These are phyloP conservation scores for Mythimna loreyi DNA, from an alignment of 2,888 invertebrate species.

Conservation along the genomic window DNA sequence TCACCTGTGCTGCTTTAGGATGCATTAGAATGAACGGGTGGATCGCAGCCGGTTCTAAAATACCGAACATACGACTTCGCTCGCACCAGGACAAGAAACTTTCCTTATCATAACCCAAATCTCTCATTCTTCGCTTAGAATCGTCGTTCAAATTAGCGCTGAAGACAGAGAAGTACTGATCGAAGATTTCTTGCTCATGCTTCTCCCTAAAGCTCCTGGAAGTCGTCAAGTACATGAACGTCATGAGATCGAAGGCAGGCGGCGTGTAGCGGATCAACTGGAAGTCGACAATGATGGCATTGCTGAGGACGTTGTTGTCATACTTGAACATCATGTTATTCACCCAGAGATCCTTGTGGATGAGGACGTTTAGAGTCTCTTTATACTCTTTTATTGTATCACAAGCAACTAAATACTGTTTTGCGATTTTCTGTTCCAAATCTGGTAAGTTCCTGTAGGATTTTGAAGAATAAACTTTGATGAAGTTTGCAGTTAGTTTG, in stretches of 20 bases:
- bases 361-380: slow-evolving; percentile 77
- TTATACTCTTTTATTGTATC: slow-evolving; percentile 69
- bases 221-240: slow-evolving; percentile 77
- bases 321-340: slow-evolving; percentile 85
- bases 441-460: slow-evolving; percentile 60
- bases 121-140: slow-evolving; percentile 68
- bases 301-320: slow-evolving; percentile 69
- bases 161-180: slow-evolving; percentile 76
- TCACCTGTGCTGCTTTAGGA: slow-evolving; percentile 63
- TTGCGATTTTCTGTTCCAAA: slow-evolving; percentile 69
- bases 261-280: slow-evolving; percentile 82
- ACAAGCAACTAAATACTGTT: slow-evolving; percentile 74
- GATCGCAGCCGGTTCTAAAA: slow-evolving; percentile 64
- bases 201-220: slow-evolving; percentile 72
- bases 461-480: slow-evolving; percentile 75
- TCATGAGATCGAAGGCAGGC: slow-evolving; percentile 81
- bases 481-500: slow-evolving; percentile 74
- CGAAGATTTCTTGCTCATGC: slow-evolving; percentile 71
- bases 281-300: slow-evolving; percentile 80
- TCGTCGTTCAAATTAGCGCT: slow-evolving; percentile 64
- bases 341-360: slow-evolving; percentile 84
- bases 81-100: slow-evolving; percentile 70
- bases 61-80: slow-evolving; percentile 70
- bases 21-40: slow-evolving; percentile 72
- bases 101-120: slow-evolving; percentile 68